Conservation (phyloP, 1,140 invertebrate genomes). For the Drosophila serrata region DNA sequence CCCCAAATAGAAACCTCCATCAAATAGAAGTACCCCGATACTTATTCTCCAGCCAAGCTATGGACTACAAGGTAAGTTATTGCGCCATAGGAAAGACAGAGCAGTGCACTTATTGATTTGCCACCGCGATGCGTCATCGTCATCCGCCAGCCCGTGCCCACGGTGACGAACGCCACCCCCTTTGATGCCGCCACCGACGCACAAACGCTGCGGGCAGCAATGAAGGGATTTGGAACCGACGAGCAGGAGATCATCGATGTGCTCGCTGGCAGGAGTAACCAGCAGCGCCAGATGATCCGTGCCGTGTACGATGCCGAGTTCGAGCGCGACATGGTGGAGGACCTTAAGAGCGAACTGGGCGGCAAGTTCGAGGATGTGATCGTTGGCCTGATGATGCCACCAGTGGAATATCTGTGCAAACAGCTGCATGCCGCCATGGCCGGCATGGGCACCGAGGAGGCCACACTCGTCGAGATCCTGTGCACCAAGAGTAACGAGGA, state of each 20-base stretch:
- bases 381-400: constrained; percentile 89
- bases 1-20: not conserved
- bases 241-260: constrained; percentile 92
- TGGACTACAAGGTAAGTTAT: constrained; percentile 69
- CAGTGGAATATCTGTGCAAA: constrained; percentile 90
- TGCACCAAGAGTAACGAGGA: constrained; percentile 90
- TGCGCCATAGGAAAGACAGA: not conserved
- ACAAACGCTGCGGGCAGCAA: constrained; percentile 89
- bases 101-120: constrained; percentile 50
- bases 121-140: constrained; percentile 40
- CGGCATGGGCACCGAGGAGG: constrained; percentile 88
- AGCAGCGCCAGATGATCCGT: constrained; percentile 89
- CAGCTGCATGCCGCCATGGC: constrained; percentile 90
- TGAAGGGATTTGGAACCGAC: constrained; percentile 92
- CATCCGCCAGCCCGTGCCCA: constrained; percentile 86
- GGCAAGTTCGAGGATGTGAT: constrained; percentile 93
- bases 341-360: constrained; percentile 91
- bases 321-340: constrained; percentile 91
- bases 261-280: constrained; percentile 88
- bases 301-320: constrained; percentile 90
- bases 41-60: not conserved
- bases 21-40: not conserved
- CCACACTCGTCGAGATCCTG: constrained; percentile 89
- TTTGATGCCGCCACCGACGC: constrained; percentile 90
- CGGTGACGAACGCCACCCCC: constrained; percentile 87